Evolutionary conservation across 2,113 vertebrate genomes (phyloP).

Genomic region (Colinus virginianus): DNA sequence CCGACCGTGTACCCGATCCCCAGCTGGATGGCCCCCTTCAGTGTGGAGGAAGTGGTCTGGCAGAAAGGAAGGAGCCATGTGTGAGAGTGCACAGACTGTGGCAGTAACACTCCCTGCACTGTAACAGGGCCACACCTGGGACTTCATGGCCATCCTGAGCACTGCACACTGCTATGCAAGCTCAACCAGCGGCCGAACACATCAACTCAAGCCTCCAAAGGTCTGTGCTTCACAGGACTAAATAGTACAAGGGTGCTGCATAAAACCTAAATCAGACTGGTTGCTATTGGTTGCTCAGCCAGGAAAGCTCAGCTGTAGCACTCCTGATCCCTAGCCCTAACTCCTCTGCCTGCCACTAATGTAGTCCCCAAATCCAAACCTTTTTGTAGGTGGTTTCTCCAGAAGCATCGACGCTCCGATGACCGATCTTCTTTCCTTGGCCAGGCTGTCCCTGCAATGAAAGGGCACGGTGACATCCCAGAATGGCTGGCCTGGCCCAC

Average conservation of each 20-base stretch:
- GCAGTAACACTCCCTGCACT: not conserved
- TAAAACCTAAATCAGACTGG: not conserved
- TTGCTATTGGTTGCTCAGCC: not conserved
- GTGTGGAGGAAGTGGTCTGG: conserved; percentile 96
- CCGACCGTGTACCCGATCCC: conserved; percentile 99
- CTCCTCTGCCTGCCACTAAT: not conserved
- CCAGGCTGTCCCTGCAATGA: conserved; percentile 83
- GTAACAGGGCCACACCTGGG: not conserved
- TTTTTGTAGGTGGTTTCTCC: conserved; percentile 99
- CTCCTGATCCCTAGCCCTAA: not conserved
- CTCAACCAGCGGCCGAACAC: not conserved
- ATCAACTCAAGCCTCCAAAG: not conserved
- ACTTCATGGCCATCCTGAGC: not conserved
- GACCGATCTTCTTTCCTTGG: conserved; percentile 93
- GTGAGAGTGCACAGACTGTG: not conserved
- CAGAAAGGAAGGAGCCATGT: not conserved
- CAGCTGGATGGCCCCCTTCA: conserved; percentile 98
- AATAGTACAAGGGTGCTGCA: not conserved
- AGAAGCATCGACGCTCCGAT: conserved; percentile 94
- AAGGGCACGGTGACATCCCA: not conserved
- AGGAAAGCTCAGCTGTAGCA: not conserved
- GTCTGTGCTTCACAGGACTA: not conserved
- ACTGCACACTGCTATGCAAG: not conserved
- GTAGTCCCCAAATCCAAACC: conserved; percentile 65
- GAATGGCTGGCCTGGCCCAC: not conserved